Evolutionary conservation across 2,797 vertebrate species (phyloP).

Genomic region (Clarias laeviceps): DNA sequence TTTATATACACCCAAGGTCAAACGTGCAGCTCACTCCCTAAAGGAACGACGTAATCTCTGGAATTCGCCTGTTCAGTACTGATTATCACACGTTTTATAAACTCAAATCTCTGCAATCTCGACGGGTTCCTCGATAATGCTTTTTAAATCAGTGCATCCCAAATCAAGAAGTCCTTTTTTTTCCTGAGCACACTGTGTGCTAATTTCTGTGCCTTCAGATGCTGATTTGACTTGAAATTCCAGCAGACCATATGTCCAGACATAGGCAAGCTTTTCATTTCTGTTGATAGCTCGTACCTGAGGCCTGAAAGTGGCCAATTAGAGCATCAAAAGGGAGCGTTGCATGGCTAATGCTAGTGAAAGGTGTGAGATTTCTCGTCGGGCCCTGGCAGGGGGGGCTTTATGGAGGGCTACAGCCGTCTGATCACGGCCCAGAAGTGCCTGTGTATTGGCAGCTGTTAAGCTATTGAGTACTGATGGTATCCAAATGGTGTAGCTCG

Average conservation of each 20-base stretch:
- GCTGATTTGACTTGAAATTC: slow-evolving; percentile 13
- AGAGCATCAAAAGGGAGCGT: slow-evolving; percentile 80
- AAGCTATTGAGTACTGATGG: slow-evolving; percentile 67
- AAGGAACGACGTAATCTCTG: neutral
- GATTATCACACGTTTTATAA: neutral
- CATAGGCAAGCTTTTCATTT: neutral
- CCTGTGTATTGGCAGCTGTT: slow-evolving; percentile 87
- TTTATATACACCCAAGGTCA: slow-evolving; percentile 75
- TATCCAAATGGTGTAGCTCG: slow-evolving; percentile 75
- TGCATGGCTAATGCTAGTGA: slow-evolving; percentile 78
- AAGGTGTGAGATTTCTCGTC: slow-evolving; percentile 86
- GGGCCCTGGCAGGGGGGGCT: slow-evolving; percentile 73
- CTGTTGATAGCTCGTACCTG: slow-evolving; percentile 48
- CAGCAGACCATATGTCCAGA: neutral
- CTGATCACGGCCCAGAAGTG: slow-evolving; percentile 73
- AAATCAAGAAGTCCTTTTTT: too few species aligned
- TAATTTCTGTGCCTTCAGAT: neutral
- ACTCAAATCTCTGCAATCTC: neutral
- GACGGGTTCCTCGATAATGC: neutral
- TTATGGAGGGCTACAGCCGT: slow-evolving; percentile 77
- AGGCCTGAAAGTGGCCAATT: slow-evolving; percentile 75
- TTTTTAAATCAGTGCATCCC: neutral
- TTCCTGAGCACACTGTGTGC: neutral
- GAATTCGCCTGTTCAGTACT: neutral
- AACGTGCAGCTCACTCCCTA: slow-evolving; percentile 66